These are phyloP conservation scores for Danionella dracula DNA, from an alignment of 2,797 vertebrate species.

Conservation along the genomic window DNA sequence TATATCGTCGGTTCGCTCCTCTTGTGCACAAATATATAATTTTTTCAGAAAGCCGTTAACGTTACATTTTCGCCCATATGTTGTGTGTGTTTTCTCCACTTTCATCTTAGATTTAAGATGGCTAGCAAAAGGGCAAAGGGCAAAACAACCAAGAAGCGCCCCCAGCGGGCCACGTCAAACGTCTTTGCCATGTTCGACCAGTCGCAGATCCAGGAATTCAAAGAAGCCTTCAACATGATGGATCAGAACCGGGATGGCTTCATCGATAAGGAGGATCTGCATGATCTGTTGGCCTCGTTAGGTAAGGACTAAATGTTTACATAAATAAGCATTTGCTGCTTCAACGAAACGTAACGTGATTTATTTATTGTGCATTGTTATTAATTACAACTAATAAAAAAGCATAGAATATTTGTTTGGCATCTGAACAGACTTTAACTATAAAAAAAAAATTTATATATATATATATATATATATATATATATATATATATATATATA, in stretches of 20 bases:
- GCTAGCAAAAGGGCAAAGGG: slow-evolving; percentile 93
- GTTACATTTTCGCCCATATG: neutral
- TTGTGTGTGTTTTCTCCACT: neutral
- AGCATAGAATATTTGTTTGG: too few relatives aligned
- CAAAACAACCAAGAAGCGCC: slow-evolving; percentile 93
- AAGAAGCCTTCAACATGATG: slow-evolving; percentile 98
- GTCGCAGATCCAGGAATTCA: slow-evolving; percentile 96
- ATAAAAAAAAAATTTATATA: too few relatives aligned
- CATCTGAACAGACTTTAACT: too few relatives aligned
- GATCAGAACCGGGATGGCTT: slow-evolving; percentile 96
- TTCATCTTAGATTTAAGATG: slow-evolving; percentile 62
- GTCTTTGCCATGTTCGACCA: slow-evolving; percentile 97
- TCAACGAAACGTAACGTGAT: too few relatives aligned
- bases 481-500: too few relatives aligned
- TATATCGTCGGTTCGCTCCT: too few relatives aligned
- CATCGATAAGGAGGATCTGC: slow-evolving; percentile 93
- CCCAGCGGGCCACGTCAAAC: slow-evolving; percentile 91
- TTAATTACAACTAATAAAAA: too few relatives aligned
- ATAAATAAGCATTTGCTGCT: too few relatives aligned
- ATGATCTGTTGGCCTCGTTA: slow-evolving; percentile 92
- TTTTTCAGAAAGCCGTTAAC: too few relatives aligned
- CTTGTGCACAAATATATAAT: too few relatives aligned
- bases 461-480: too few relatives aligned
- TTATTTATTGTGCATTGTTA: too few relatives aligned
- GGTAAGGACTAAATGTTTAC: slow-evolving; percentile 68